These are phyloP conservation scores for Amphipyra berbera DNA, from an alignment of 2,888 invertebrate species.

Conservation along the genomic window DNA sequence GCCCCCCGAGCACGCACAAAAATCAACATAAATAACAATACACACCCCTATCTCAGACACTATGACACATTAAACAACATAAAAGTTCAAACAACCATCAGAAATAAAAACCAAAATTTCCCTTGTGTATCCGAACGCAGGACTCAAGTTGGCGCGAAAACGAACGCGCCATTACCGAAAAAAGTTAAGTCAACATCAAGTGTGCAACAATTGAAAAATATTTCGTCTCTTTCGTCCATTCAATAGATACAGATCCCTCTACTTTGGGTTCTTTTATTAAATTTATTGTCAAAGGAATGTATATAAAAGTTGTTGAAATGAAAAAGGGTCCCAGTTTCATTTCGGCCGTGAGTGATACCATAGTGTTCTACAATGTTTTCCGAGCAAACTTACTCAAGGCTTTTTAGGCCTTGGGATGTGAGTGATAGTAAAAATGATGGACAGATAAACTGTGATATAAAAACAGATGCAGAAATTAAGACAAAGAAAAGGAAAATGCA, in stretches of 20 bases:
- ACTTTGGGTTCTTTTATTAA: constrained; percentile 85
- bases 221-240: constrained; percentile 88
- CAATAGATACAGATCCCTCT: constrained; percentile 84
- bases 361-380: constrained; percentile 78
- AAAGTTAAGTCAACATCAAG: constrained; percentile 68
- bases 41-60: constrained; percentile 89
- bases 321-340: constrained; percentile 84
- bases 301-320: constrained; percentile 88
- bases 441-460: constrained; percentile 55
- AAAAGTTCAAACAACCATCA: constrained; percentile 57
- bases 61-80: constrained; percentile 66
- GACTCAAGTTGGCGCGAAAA: constrained; percentile 49
- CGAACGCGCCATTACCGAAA: constrained; percentile 53
- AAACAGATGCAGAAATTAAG: constrained; percentile 59
- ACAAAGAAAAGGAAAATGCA: constrained; percentile 70
- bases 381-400: constrained; percentile 84
- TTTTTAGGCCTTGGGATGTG: constrained; percentile 91
- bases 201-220: constrained; percentile 90
- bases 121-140: constrained; percentile 51
- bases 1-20: constrained; percentile 85
- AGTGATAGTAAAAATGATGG: constrained; percentile 74
- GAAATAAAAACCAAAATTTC: constrained; percentile 50
- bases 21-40: constrained; percentile 90
- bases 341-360: constrained; percentile 74
- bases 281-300: constrained; percentile 89